Percentiles rank a stretch among this genome's conserved stretches.
Evolutionary conservation across 1,140 invertebrate genomes (phyloP).

Genomic region (Brachionus paranguensis): DNA sequence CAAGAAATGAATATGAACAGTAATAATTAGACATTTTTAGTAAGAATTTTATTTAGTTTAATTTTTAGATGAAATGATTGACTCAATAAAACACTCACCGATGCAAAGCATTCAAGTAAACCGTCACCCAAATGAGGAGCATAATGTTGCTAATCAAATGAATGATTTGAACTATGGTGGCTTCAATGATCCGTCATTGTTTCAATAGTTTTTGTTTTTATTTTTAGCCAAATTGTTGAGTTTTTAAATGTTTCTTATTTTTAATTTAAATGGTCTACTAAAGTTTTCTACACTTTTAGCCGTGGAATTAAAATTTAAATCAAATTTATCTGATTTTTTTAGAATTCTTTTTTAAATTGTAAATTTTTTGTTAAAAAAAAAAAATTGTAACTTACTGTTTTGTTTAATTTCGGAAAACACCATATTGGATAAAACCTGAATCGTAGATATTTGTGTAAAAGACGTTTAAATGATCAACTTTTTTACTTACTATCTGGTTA

Average conservation of each 20-base stretch:
- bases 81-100: conserved; percentile 30
- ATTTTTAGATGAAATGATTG: conserved; percentile 32
- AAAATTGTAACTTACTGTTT: neutral
- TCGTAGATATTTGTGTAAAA: neutral
- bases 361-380: neutral
- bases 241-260: neutral
- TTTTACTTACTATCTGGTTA: too few relatives aligned
- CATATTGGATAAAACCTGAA: neutral
- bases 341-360: neutral
- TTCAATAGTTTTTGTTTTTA: neutral
- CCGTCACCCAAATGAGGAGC: neutral
- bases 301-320: neutral
- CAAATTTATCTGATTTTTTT: neutral
- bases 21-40: neutral
- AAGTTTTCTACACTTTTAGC: neutral
- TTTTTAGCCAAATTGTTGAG: neutral
- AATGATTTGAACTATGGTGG: neutral
- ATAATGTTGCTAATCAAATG: neutral
- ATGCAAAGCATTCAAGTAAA: conserved; percentile 1
- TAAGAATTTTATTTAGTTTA: neutral
- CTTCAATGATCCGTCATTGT: neutral
- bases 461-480: too few relatives aligned
- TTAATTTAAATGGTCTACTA: neutral
- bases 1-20: conserved; percentile 30
- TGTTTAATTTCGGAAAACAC: neutral